Conservation (phyloP, 1,140 invertebrate species). For the Cotesia glomerata region DNA sequence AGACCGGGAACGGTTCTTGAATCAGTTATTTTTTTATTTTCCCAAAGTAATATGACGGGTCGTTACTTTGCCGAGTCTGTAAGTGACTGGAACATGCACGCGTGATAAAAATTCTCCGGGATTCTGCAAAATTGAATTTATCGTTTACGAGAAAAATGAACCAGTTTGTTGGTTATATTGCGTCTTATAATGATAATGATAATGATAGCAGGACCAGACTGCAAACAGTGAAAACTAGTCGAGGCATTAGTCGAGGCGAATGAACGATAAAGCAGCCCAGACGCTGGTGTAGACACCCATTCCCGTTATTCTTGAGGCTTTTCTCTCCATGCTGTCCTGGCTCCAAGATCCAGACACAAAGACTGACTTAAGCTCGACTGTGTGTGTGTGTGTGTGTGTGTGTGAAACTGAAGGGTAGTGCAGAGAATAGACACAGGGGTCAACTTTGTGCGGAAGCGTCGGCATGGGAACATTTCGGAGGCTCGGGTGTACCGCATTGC, state of each 20-base stretch:
- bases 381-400: not conserved
- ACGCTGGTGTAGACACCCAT: too few species aligned
- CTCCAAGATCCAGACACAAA: not conserved
- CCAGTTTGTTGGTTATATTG: too few species aligned
- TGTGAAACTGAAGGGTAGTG: not conserved
- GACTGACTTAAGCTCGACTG: not conserved
- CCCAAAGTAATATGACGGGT: too few species aligned
- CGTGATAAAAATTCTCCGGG: too few species aligned
- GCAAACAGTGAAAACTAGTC: conserved; percentile 9
- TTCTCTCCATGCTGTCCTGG: not conserved
- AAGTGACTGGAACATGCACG: too few species aligned
- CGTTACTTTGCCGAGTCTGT: too few species aligned
- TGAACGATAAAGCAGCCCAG: conserved; percentile 3
- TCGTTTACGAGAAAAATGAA: too few species aligned
- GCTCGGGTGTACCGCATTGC: conserved; percentile 46
- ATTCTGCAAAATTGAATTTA: too few species aligned
- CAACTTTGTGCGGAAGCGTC: conserved; percentile 33
- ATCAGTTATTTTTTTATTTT: too few species aligned
- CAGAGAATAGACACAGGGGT: not conserved
- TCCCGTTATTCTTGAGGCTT: not conserved
- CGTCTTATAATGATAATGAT: not conserved
- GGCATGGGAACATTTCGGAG: conserved; percentile 31
- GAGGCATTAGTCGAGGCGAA: not conserved
- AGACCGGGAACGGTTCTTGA: too few species aligned
- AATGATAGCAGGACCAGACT: not conserved